Evolutionary conservation across 2,113 vertebrate genomes (phyloP).

Genomic region (Tupaia tana): DNA sequence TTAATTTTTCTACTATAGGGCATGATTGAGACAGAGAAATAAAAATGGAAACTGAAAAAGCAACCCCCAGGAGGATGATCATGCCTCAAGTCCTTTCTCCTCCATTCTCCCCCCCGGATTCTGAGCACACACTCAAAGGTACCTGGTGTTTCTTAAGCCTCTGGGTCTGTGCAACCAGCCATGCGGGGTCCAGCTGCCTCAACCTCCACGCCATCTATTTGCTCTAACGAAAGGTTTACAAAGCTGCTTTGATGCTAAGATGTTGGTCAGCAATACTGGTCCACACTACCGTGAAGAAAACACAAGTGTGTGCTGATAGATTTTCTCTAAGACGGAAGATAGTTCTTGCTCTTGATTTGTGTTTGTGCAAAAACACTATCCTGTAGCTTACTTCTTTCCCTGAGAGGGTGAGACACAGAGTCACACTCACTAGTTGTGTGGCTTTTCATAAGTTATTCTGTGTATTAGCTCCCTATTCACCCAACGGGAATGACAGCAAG

Average conservation of each 20-base stretch:
- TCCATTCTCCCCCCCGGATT: too few species aligned
- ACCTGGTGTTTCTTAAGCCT: too few species aligned
- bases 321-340: neutral
- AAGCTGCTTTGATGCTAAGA: neutral
- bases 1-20: too few species aligned
- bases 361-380: neutral
- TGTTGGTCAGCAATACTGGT: neutral
- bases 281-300: neutral
- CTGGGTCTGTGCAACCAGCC: too few species aligned
- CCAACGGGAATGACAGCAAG: neutral
- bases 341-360: neutral
- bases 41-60: too few species aligned
- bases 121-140: too few species aligned
- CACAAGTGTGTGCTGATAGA: fast-evolving
- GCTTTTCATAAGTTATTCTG: neutral
- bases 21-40: too few species aligned
- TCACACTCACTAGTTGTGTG: neutral
- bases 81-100: too few species aligned
- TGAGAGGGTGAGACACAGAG: neutral
- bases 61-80: too few species aligned
- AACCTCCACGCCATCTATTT: too few species aligned
- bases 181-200: too few species aligned
- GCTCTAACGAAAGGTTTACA: neutral
- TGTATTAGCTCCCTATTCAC: neutral
- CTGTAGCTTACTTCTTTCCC: neutral